Evolutionary conservation across 30 jellyfish, hydroid and myxozoan species (phyloP).

Genomic region (Aurelia coerulea): DNA sequence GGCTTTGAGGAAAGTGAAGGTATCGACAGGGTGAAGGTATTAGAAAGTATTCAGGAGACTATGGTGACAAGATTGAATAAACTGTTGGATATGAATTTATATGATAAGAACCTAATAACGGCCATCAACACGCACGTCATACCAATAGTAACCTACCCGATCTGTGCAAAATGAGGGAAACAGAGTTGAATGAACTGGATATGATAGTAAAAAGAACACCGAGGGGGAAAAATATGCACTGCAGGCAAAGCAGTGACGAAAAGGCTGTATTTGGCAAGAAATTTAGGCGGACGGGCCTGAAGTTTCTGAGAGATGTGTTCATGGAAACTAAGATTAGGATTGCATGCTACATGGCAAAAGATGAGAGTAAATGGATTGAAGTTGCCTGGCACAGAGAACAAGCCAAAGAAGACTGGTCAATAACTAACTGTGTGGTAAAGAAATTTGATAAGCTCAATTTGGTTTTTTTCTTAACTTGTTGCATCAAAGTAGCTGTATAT

Average conservation of each 20-base stretch:
- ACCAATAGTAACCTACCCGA: background rate
- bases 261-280: slow-evolving; percentile 2
- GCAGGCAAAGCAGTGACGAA: slow-evolving; percentile 20
- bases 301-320: background rate
- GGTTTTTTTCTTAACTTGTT: background rate
- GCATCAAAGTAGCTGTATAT: background rate
- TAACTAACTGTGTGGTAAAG: too few relatives aligned
- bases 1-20: background rate
- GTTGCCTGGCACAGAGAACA: too few relatives aligned
- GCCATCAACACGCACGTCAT: background rate
- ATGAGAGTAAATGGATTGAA: too few relatives aligned
- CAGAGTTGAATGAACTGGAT: background rate
- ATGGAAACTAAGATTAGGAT: slow-evolving; percentile 1
- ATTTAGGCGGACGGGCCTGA: slow-evolving; percentile 15
- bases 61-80: background rate
- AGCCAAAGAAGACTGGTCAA: too few relatives aligned
- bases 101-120: background rate
- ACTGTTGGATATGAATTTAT: background rate
- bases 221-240: background rate
- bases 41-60: background rate
- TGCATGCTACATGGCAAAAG: slow-evolving; percentile 12
- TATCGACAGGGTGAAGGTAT: background rate
- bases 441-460: background rate
- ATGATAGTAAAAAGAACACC: background rate
- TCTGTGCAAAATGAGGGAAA: background rate